Percentiles rank a stretch among this genome's conserved stretches.
These are phyloP conservation scores for Peromyscus leucopus DNA, from an alignment of 2,113 vertebrate genomes.

Conservation along the genomic window DNA sequence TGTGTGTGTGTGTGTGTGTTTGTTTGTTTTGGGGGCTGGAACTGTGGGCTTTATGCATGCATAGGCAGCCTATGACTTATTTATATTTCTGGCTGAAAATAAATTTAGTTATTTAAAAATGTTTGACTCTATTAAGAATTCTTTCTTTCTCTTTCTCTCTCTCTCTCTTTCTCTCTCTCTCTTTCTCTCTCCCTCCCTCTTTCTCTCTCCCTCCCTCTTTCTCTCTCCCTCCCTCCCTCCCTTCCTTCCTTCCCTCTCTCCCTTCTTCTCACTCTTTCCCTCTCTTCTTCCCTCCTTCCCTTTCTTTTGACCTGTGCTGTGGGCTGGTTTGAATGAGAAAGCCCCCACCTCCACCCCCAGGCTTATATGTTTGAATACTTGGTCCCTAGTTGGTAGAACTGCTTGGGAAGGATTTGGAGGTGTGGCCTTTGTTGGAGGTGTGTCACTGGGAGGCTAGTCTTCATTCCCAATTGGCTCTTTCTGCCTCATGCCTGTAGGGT, in stretches of 20 bases:
- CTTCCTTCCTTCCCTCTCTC: neutral
- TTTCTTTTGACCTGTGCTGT: neutral
- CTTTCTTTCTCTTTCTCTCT: neutral
- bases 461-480: neutral
- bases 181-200: neutral
- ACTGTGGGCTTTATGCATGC: neutral
- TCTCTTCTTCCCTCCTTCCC: too few relatives aligned
- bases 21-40: too few relatives aligned
- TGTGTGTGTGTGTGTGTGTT: neutral
- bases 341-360: neutral
- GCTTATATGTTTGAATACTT: neutral
- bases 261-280: rapidly evolving
- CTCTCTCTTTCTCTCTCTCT: rapidly evolving
- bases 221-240: rapidly evolving
- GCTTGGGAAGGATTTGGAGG: neutral
- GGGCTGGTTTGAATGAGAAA: neutral
- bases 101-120: constrained; percentile 23
- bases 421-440: neutral
- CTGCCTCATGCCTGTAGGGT: neutral
- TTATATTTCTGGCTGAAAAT: constrained; percentile 50
- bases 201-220: neutral
- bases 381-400: neutral
- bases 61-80: neutral
- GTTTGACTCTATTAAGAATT: neutral
- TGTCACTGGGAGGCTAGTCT: neutral